Conservation (phyloP, 1,140 invertebrate genomes). For the Microplitis demolitor region DNA sequence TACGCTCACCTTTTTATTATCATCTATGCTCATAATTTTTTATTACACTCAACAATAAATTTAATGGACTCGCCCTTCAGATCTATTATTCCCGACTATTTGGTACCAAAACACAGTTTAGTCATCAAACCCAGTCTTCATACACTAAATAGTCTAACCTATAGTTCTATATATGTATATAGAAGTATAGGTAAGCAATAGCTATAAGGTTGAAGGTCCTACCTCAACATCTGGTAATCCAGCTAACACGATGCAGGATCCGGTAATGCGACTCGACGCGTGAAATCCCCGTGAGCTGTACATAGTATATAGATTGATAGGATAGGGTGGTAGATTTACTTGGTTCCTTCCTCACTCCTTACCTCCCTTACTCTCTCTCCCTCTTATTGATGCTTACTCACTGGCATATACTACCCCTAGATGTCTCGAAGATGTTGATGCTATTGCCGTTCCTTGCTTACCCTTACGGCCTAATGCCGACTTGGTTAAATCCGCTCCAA, state of each 20-base stretch:
- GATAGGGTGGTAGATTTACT: neutral
- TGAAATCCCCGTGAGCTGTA: constrained; percentile 44
- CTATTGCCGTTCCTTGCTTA: no score
- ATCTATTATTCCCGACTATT: no score
- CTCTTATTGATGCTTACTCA: neutral
- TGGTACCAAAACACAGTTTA: no score
- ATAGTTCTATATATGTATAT: neutral
- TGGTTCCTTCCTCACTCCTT: no score
- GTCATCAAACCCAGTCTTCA: no score
- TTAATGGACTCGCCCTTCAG: no score
- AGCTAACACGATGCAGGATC: constrained; percentile 45
- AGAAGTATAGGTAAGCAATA: neutral
- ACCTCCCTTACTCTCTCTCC: neutral
- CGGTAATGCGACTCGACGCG: constrained; percentile 49
- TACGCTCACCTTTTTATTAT: no score
- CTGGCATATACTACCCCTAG: neutral
- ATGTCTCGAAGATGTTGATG: no score
- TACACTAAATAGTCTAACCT: no score
- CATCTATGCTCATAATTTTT: no score
- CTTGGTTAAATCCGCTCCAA: neutral
- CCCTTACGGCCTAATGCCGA: neutral
- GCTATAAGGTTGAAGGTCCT: constrained; percentile 13
- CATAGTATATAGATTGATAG: neutral
- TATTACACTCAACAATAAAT: no score
- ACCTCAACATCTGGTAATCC: constrained; percentile 44